Percentiles rank a stretch among this genome's conserved stretches.
phyloP scores from a whole-genome alignment of 2,113 vertebrate species.

The Chamaea fasciata region DNA sequence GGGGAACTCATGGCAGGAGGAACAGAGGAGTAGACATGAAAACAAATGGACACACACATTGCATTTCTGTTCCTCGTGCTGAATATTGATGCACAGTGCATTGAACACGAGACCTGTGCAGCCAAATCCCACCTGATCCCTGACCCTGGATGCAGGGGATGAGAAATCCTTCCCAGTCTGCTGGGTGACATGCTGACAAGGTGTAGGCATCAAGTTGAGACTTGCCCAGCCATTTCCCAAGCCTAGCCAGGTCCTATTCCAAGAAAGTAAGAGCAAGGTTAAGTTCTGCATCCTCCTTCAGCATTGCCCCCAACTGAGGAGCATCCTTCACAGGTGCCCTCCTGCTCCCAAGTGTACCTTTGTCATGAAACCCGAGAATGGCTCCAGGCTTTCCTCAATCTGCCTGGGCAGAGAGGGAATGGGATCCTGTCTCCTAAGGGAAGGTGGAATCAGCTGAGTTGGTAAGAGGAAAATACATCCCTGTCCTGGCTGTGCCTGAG shows the following conservation, averaged over 20 bases:
- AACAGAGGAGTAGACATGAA: neutral
- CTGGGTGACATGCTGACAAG: accelerated
- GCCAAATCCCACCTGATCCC: neutral
- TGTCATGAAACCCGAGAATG: neutral
- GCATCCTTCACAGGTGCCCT: neutral
- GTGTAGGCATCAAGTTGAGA: neutral
- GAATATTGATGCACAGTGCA: accelerated
- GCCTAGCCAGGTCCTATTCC: neutral
- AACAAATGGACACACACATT: neutral
- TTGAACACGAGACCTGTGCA: neutral
- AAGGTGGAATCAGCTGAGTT: neutral
- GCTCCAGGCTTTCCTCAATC: neutral
- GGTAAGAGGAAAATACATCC: neutral
- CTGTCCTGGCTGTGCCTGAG: neutral
- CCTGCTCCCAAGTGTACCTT: neutral
- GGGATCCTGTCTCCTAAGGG: neutral
- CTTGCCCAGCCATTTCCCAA: neutral
- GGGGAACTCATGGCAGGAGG: neutral
- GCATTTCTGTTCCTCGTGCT: neutral
- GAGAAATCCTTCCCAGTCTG: neutral
- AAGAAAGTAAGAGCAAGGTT: neutral
- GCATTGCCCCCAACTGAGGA: neutral
- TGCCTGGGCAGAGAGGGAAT: neutral
- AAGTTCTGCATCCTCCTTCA: neutral
- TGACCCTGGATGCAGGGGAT: neutral